These are phyloP conservation scores for Bacillus rossius DNA, from an alignment of 1,140 invertebrate genomes.

Conservation along the genomic window DNA sequence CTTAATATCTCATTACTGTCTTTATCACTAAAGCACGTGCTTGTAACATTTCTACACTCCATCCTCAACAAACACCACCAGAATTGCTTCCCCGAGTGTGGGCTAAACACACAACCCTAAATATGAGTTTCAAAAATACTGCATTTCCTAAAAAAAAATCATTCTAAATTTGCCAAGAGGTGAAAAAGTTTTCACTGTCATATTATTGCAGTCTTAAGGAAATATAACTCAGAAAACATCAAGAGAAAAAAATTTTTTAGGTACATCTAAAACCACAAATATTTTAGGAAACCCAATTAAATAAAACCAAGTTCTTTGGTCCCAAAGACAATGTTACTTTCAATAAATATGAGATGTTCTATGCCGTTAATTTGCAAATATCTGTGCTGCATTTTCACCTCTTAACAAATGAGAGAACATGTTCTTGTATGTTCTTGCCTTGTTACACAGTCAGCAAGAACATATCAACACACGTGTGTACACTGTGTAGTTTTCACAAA, in stretches of 20 bases:
- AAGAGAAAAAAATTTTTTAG: too few species aligned
- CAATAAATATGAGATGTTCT: not conserved
- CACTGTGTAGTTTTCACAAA: conserved; percentile 11
- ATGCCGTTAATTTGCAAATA: not conserved
- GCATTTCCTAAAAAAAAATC: not conserved
- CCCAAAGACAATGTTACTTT: conserved; percentile 10
- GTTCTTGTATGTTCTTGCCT: conserved; percentile 5
- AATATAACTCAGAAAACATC: too few species aligned
- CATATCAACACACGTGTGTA: conserved; percentile 14
- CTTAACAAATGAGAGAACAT: conserved; percentile 6
- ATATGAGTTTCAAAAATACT: too few species aligned
- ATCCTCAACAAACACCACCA: too few species aligned
- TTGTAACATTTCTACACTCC: too few species aligned
- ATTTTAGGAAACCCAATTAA: too few species aligned
- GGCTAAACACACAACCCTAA: too few species aligned
- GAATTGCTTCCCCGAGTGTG: too few species aligned
- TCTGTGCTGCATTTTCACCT: conserved; percentile 7
- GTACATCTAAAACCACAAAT: too few species aligned
- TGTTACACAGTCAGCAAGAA: conserved; percentile 9
- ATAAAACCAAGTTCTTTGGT: conserved; percentile 13
- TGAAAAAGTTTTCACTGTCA: conserved; percentile 4
- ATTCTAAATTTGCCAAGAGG: conserved; percentile 11
- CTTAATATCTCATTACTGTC: too few species aligned
- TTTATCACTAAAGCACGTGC: too few species aligned
- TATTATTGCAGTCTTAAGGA: too few species aligned